Evolutionary conservation across 92 coral and sea anemone species (phyloP).

Genomic region (Pocillopora meandrina): DNA sequence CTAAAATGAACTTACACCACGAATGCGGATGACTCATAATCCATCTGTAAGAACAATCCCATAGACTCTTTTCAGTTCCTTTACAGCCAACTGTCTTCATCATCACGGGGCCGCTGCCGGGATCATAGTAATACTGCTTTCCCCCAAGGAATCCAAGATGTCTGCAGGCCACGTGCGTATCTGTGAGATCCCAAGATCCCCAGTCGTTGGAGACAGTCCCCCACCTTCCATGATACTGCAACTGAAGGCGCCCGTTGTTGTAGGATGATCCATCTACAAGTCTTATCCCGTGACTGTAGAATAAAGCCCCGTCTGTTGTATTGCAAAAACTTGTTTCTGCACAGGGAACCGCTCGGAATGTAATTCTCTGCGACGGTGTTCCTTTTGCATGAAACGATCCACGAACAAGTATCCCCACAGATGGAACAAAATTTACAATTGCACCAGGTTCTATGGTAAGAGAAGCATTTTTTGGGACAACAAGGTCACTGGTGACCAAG

Average conservation of each 20-base stretch:
- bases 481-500: slow-evolving; percentile 55
- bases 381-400: slow-evolving; percentile 69
- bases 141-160: slow-evolving; percentile 76
- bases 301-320: slow-evolving; percentile 7
- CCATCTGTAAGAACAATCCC: too few species aligned
- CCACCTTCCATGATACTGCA: slow-evolving; percentile 70
- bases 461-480: slow-evolving; percentile 49
- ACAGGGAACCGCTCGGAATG: slow-evolving; percentile 33
- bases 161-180: slow-evolving; percentile 72
- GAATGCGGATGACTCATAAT: too few species aligned
- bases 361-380: slow-evolving; percentile 30
- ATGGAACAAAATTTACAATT: slow-evolving; percentile 40
- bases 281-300: slow-evolving; percentile 49
- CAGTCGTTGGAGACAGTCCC: slow-evolving; percentile 65
- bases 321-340: slow-evolving; percentile 26
- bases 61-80: too few species aligned
- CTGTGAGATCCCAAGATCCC: slow-evolving; percentile 46
- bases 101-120: too few species aligned
- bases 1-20: too few species aligned
- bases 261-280: slow-evolving; percentile 60
- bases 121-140: neutral
- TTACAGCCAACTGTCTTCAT: too few species aligned
- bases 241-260: slow-evolving; percentile 68
- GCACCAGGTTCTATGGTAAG: slow-evolving; percentile 66
- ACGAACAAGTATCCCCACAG: slow-evolving; percentile 51